Evolutionary conservation across 2,113 vertebrate species (phyloP), one percentile per base, ranked within the genome.

Genomic region (Galemys pyrenaicus): DNA sequence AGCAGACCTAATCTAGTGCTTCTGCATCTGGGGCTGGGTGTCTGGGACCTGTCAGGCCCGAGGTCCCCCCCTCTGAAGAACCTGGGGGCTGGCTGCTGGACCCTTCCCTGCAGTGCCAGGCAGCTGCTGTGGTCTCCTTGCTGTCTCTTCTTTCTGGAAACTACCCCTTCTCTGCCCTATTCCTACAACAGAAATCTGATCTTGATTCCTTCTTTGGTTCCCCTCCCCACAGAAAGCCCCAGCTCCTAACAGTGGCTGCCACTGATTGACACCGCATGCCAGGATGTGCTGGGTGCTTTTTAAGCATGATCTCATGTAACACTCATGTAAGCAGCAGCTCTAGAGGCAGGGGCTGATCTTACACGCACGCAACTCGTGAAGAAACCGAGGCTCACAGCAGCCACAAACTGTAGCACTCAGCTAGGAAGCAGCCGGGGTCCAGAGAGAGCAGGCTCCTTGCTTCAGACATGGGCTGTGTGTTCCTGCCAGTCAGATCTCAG

Each of bases 401-500:
- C 54, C 44, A 79, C 49, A 5, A 44, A 44, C n/a, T 54, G 16
- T 28, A 24, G 13, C 28, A 70, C 70, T 6, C 16, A 28, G 83
- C 70, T 41, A 56, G 35, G 12, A 22, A 77, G 77, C 5, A 68
- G 67, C 37, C 58, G 10, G 26, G 26, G 58, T 28, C 26, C 58
- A 60, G 35, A 67, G 35, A 3, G 0, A 60, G 12, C 17, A 41
- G 10, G 0, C 54, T 75, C 20, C 30, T 64, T 16, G 8, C 32
- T 41, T 28, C 67, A 35, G 32, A 67, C 41, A 13, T 37, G 60
- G 37, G 26, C 26, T 74, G 91, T 39, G 37, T 85, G 51, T 79
- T 93, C 77, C 78, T 30, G 9, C 41, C 44, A 2, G 71, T 83
- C 68, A 64, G 54, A 89, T 60, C 70, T 68, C 78, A 92, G 95